Conservation (phyloP, 2,113 vertebrate species). For the Pygoscelis adeliae region DNA sequence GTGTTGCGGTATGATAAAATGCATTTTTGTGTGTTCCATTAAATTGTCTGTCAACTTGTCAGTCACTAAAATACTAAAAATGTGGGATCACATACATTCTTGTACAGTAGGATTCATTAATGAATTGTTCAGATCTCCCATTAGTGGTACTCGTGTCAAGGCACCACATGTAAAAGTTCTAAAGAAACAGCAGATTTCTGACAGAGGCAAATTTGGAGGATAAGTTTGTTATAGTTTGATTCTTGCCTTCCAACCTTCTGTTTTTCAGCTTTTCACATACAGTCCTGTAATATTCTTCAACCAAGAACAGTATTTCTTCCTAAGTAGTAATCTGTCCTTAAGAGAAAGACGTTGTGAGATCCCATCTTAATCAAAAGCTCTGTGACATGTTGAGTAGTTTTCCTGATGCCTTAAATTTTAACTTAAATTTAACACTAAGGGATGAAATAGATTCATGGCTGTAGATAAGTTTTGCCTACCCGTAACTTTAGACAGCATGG, state of each 20-base stretch:
- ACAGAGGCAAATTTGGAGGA: not conserved
- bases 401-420: not conserved
- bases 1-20: not conserved
- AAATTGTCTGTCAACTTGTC: constrained; percentile 29
- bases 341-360: not conserved
- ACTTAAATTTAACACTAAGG: not conserved
- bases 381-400: not conserved
- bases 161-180: not conserved
- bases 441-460: not conserved
- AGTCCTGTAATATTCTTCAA: accelerated
- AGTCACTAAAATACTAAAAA: not conserved
- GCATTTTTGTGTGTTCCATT: constrained; percentile 40
- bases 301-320: not conserved
- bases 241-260: not conserved
- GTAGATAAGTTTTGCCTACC: not conserved
- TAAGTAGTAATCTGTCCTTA: not conserved
- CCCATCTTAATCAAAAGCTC: not conserved
- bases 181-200: constrained; percentile 65
- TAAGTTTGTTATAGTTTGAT: not conserved
- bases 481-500: accelerated
- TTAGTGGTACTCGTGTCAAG: not conserved
- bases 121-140: not conserved
- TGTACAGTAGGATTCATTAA: not conserved
- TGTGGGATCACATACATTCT: not conserved
- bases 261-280: not conserved